phyloP scores from a whole-genome alignment of 2,797 vertebrate species.

The Erpetoichthys calabaricus region DNA sequence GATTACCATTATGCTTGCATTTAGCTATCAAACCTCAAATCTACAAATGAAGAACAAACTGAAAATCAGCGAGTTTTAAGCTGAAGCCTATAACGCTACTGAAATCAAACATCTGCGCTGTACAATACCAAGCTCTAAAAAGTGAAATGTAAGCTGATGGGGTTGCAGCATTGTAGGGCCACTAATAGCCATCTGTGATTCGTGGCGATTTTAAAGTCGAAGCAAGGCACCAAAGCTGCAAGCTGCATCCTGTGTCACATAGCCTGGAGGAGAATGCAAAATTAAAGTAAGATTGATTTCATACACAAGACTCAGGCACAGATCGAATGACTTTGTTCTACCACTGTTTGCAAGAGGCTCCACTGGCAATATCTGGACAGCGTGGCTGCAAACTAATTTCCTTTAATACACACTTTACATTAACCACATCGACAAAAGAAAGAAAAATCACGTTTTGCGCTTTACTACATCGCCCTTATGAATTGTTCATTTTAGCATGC shows the following conservation, averaged over 20 bases:
- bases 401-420: slow-evolving; percentile 28
- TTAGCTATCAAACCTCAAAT: slow-evolving; percentile 59
- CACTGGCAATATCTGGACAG: slow-evolving; percentile 25
- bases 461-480: slow-evolving; percentile 24
- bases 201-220: slow-evolving; percentile 92
- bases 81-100: slow-evolving; percentile 48
- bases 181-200: slow-evolving; percentile 95
- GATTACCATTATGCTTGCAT: slow-evolving; percentile 55
- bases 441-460: slow-evolving; percentile 8
- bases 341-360: slow-evolving; percentile 31
- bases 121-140: slow-evolving; percentile 59
- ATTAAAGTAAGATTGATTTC: slow-evolving; percentile 69
- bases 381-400: slow-evolving; percentile 29
- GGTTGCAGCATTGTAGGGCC: slow-evolving; percentile 98
- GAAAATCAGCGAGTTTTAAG: slow-evolving; percentile 31
- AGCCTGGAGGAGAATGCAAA: slow-evolving; percentile 75
- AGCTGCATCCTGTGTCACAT: slow-evolving; percentile 73
- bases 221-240: slow-evolving; percentile 93
- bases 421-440: slow-evolving; percentile 23
- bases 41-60: slow-evolving; percentile 58
- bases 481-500: slow-evolving; percentile 21
- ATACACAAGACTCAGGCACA: slow-evolving; percentile 35
- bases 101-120: slow-evolving; percentile 43
- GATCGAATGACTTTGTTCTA: slow-evolving; percentile 39
- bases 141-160: slow-evolving; percentile 81